These are phyloP conservation scores for Anoplophora glabripennis DNA, from an alignment of 1,140 invertebrate species.

Conservation along the genomic window DNA sequence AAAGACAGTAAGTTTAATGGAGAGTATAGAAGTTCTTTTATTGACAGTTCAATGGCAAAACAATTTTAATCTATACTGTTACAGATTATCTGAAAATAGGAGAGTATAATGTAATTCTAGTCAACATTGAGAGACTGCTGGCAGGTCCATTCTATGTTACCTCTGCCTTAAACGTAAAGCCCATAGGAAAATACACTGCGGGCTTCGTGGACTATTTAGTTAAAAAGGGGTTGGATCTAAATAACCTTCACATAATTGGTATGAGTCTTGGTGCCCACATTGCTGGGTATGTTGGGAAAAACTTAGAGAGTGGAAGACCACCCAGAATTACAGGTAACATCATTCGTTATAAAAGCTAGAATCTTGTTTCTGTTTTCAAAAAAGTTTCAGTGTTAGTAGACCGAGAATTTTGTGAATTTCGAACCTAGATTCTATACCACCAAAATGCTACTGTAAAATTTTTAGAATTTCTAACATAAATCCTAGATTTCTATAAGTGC, in stretches of 20 bases:
- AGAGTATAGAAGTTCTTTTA: too few relatives aligned
- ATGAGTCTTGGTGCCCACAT: slow-evolving; percentile 53
- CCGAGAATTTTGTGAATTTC: too few relatives aligned
- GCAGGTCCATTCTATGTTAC: slow-evolving; percentile 53
- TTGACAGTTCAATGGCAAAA: too few relatives aligned
- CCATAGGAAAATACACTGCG: slow-evolving; percentile 49
- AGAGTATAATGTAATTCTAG: slow-evolving; percentile 51
- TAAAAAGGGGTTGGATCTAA: slow-evolving; percentile 32
- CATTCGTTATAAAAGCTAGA: too few relatives aligned
- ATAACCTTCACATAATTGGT: slow-evolving; percentile 47
- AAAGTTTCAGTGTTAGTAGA: too few relatives aligned
- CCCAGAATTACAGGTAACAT: slow-evolving; percentile 43
- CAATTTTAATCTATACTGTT: too few relatives aligned
- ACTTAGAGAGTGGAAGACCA: slow-evolving; percentile 38
- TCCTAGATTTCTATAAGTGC: too few relatives aligned
- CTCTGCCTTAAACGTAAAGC: slow-evolving; percentile 50
- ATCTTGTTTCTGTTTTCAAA: too few relatives aligned
- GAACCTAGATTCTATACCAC: too few relatives aligned
- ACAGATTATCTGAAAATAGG: slow-evolving; percentile 49
- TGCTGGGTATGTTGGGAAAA: slow-evolving; percentile 27
- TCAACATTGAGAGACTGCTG: slow-evolving; percentile 47
- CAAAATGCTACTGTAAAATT: too few relatives aligned
- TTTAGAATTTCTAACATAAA: too few relatives aligned
- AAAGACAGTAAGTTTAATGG: slow-evolving; percentile 27
- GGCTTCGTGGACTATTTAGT: slow-evolving; percentile 52